Base-by-base conservation (phyloP, 2,797 vertebrate genomes). In the Vipera latastei region DNA sequence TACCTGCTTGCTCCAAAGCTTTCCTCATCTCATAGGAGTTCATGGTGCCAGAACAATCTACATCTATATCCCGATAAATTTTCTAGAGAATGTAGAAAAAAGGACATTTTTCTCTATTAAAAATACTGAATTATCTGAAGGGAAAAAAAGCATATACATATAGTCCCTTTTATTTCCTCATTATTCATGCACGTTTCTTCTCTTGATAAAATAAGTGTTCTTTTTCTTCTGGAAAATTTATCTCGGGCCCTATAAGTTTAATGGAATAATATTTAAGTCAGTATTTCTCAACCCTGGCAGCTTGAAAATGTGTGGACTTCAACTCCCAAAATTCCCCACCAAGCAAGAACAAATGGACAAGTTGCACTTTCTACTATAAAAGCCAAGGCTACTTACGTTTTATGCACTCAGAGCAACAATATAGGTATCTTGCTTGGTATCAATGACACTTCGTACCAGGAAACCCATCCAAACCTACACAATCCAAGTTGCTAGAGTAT, bases 31-130 rank as follows among this genome's bases (percentile, higher is more conserved):
- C 99, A 0, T 97, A 97, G 0, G 98, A 98, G 94, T 98, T 99
- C 97, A 99, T 99, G n/a, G 98, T 98, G 8, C 99, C 98, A 0
- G 99, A 98, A n/a, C 89, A 93, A 95, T 99, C 98, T 92, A 97
- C 95, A 16, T 99, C 98, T 13, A 98, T 98, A 91, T 98, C 95
- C 28, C 98, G 97, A 96, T 98, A 99, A 93, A 99, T 97, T 91
- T 96, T 97, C 99, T 99, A 94, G 2, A 96, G 93, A 57, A 88
- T 3, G 59, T 2, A 95, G 32, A 44, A 83, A 83, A 83, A 83
- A 5, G 73, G 38, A 83, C 38, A 83, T 83, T 83, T 78, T 90
- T 83, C 57, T 9, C 38, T 92, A 18, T 9, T 91, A 95, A 93
- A 9, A 18, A 32, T 65, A 91, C 28, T 57, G 69, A 59, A 0